phyloP scores from a whole-genome alignment of 2,888 invertebrate genomes.

The Rhyacophila evoluta region DNA sequence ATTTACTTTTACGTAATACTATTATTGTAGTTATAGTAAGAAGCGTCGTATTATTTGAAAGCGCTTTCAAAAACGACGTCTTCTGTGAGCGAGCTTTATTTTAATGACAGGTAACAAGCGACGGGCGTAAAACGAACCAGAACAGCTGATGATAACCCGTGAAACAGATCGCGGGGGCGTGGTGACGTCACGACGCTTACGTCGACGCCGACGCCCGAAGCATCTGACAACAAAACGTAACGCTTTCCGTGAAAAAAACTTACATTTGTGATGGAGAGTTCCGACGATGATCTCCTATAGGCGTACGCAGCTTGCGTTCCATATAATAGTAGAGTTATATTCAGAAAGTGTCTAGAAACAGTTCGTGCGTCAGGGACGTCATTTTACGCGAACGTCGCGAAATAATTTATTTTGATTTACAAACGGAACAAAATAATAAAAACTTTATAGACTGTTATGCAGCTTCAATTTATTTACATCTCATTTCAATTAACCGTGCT shows the following conservation, averaged over 20 bases:
- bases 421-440: neutral
- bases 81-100: neutral
- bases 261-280: neutral
- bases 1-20: too few species aligned
- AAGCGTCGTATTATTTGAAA: neutral
- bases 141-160: neutral
- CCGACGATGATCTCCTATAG: neutral
- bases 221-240: neutral
- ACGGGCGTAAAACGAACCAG: slow-evolving; percentile 7
- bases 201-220: slow-evolving; percentile 14
- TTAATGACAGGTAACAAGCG: slow-evolving; percentile 15
- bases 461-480: neutral
- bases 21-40: too few species aligned
- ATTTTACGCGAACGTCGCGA: neutral
- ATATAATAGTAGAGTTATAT: neutral
- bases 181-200: slow-evolving; percentile 9
- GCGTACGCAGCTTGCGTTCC: neutral
- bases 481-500: neutral
- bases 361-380: neutral
- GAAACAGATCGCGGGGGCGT: slow-evolving; percentile 9
- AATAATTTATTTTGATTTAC: neutral
- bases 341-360: neutral
- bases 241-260: neutral
- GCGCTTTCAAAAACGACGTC: neutral
- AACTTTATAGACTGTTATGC: neutral